These are phyloP conservation scores for Tricholauxania praeusta DNA, from an alignment of 2,888 invertebrate genomes.

Conservation along the genomic window DNA sequence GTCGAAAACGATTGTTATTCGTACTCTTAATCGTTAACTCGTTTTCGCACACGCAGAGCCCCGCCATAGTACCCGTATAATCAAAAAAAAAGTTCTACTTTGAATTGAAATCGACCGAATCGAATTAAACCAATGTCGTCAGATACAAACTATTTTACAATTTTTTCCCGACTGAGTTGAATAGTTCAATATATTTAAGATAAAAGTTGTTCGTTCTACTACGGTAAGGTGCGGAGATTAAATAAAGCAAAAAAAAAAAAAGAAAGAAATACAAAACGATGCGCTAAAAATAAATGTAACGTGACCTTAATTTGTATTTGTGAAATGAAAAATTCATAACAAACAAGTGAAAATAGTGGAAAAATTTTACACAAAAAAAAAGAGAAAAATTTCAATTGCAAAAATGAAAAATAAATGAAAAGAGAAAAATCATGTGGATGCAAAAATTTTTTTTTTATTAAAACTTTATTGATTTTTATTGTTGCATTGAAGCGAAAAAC, in stretches of 20 bases:
- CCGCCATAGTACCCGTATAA: background rate
- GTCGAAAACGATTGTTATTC: no score
- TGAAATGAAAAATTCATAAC: background rate
- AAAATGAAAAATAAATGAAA: no score
- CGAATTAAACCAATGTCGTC: conserved; percentile 10
- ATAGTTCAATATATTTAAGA: background rate
- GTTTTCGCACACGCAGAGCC: no score
- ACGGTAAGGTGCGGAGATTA: background rate
- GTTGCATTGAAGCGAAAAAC: background rate
- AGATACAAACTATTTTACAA: conserved; percentile 17
- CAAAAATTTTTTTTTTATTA: background rate
- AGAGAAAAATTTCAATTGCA: no score
- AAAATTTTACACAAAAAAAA: no score
- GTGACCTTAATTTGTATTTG: conserved; percentile 45
- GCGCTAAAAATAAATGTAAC: conserved; percentile 40
- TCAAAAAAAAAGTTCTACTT: conserved; percentile 31
- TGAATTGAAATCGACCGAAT: conserved; percentile 26
- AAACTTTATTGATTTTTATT: background rate
- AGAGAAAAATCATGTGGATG: no score
- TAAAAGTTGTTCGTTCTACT: background rate
- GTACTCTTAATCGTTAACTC: no score
- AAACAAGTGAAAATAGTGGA: no score
- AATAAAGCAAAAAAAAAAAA: background rate
- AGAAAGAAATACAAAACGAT: background rate
- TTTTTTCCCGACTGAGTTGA: background rate